Evolutionary conservation across 2,113 vertebrate species (phyloP), one percentile per base, ranked within the genome.

Genomic region (Panurus biarmicus): DNA sequence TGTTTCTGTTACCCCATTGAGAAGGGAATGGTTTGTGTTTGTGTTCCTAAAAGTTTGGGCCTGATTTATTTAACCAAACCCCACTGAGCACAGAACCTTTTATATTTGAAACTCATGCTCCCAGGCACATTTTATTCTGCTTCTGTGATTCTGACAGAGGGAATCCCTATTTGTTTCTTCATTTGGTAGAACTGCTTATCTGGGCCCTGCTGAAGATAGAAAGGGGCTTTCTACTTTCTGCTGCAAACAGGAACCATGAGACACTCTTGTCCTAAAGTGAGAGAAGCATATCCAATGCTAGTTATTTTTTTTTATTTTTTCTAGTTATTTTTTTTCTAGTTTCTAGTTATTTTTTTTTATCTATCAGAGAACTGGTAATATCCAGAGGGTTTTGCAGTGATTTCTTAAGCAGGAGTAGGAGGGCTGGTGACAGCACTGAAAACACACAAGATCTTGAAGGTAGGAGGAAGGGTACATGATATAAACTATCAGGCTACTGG

Each of bases 11-110:
- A 71, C 40, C 81, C 77, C 31, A 83, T 71, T 85, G 92, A 86
- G 96, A 95, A 93, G 57, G 40, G 83, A 94, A 89, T 47, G 19
- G 42, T 85, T 97, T 92, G 60, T 91, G 56, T 93, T 95, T 96
- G 83, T 88, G 71, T 93, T 96, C 61, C 72, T 94, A 76, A 94
- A 94, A 93, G 85, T 78, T 15, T 88, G 84, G 75, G 61, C 64
- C 44, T 73, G 80, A 89, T 89, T 95, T 95, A 64, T 89, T 96
- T 91, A 95, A 76, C 81, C 56, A 67, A 94, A 82, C 45, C 57
- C 87, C 80, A 81, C 77, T 75, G 89, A 87, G 87, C 60, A 65
- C 1, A 6, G 57, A 92, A 94, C 74, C 28, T 93, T 95, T 95
- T 90, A 33, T 93, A 51, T 95, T 89, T 92, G 33, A 70, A 93